phyloP scores from a whole-genome alignment of 2,888 invertebrate species.

The Busseola fusca region DNA sequence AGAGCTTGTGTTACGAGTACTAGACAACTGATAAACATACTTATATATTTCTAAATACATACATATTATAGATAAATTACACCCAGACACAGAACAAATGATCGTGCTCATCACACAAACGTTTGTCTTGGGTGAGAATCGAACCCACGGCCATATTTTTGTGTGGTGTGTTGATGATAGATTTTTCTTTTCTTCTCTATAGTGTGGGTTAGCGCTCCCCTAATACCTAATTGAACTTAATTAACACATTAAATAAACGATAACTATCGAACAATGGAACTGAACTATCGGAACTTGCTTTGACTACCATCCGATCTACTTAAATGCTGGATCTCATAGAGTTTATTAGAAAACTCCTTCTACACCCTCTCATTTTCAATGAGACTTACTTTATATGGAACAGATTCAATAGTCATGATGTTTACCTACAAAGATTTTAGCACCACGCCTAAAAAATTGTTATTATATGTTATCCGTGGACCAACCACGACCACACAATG shows the following conservation, averaged over 20 bases:
- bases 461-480: neutral
- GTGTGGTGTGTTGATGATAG: neutral
- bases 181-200: neutral
- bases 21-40: no score
- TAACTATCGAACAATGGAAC: neutral
- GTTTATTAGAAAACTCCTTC: neutral
- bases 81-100: no score
- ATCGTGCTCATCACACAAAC: no score
- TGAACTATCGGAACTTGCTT: conserved; percentile 1
- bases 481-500: conserved; percentile 26
- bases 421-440: neutral
- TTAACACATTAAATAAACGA: conserved; percentile 17
- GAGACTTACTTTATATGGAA: neutral
- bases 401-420: neutral
- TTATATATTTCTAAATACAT: no score
- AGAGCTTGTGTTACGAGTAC: no score
- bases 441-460: neutral
- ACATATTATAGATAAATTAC: no score
- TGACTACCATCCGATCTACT: neutral
- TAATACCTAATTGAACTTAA: conserved; percentile 29
- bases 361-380: neutral
- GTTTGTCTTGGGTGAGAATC: no score
- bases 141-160: no score
- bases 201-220: conserved; percentile 12
- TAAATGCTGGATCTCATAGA: neutral